A percentile compares a stretch with the other conserved stretches of the same genome.
These are phyloP conservation scores for Caenorhabditis afra DNA, from an alignment of 2,888 invertebrate genomes.

Conservation along the genomic window DNA sequence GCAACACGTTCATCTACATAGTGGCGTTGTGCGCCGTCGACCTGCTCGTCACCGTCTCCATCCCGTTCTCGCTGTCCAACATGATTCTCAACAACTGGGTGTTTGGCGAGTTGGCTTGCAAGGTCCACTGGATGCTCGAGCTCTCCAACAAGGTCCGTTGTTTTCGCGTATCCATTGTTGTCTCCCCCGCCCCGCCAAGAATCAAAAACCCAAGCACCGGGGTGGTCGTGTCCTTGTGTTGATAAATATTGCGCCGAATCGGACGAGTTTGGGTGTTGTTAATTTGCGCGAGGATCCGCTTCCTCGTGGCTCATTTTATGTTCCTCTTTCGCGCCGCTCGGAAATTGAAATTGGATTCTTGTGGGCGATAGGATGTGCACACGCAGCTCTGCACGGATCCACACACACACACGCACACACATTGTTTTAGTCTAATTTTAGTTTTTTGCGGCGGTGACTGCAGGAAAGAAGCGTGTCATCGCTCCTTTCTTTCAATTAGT, in stretches of 20 bases:
- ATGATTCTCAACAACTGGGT: constrained; percentile 69
- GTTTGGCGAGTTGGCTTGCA: constrained; percentile 70
- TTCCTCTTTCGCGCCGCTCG: constrained; percentile 23
- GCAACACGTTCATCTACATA: constrained; percentile 72
- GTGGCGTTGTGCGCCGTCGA: constrained; percentile 70
- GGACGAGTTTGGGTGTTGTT: constrained; percentile 25
- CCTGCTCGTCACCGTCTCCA: constrained; percentile 69
- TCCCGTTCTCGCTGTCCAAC: constrained; percentile 66
- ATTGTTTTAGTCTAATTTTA: constrained; percentile 23
- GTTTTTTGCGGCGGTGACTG: neutral
- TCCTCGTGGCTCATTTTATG: constrained; percentile 39
- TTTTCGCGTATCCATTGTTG: constrained; percentile 19
- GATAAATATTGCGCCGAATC: constrained; percentile 12
- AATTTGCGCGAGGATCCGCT: constrained; percentile 12
- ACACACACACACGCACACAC: constrained; percentile 12
- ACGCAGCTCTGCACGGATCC: neutral
- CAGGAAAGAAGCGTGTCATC: neutral
- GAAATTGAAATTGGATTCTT: constrained; percentile 59
- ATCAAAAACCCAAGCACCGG: neutral
- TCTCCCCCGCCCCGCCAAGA: neutral
- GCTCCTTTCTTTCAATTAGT: no score
- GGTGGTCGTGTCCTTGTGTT: neutral
- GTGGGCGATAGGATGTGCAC: constrained; percentile 26
- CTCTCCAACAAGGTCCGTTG: constrained; percentile 68
- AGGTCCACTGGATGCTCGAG: constrained; percentile 70